These are phyloP conservation scores for Gopherus evgoodei DNA, from an alignment of 2,113 vertebrate genomes.

Conservation along the genomic window DNA sequence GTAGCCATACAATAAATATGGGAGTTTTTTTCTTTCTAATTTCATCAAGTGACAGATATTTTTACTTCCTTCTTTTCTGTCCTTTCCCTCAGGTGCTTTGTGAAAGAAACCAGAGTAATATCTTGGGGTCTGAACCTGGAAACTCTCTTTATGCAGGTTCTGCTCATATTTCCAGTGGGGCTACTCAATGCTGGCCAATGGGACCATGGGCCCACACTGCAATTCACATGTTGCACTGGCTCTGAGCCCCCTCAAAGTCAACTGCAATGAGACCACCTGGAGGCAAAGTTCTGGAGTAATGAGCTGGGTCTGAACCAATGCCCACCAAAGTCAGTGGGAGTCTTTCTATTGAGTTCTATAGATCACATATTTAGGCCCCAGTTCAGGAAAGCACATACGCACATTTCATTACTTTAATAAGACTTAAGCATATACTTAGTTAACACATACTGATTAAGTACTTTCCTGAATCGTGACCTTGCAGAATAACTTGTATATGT, in stretches of 20 bases:
- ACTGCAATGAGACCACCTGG: neutral
- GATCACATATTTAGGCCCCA: neutral
- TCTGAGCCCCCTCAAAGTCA: neutral
- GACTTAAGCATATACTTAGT: neutral
- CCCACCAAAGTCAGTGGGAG: neutral
- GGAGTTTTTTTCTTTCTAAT: neutral
- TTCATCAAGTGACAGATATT: neutral
- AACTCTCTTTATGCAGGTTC: neutral
- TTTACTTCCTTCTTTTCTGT: conserved; percentile 19
- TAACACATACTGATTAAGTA: neutral
- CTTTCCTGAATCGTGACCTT: neutral
- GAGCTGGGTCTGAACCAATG: neutral
- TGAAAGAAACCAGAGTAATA: neutral
- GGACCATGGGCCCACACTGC: neutral
- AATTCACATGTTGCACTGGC: neutral
- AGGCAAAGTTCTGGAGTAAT: neutral
- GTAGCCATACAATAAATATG: conserved; percentile 12
- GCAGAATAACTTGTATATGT: conserved; percentile 8
- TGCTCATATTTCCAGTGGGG: neutral
- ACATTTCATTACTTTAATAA: neutral
- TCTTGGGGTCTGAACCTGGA: neutral
- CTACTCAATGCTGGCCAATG: neutral
- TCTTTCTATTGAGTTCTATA: neutral
- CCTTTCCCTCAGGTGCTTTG: neutral
- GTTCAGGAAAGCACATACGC: neutral